Evolutionary conservation across 2,888 invertebrate species (phyloP).

Genomic region (Xestia c-nigrum): DNA sequence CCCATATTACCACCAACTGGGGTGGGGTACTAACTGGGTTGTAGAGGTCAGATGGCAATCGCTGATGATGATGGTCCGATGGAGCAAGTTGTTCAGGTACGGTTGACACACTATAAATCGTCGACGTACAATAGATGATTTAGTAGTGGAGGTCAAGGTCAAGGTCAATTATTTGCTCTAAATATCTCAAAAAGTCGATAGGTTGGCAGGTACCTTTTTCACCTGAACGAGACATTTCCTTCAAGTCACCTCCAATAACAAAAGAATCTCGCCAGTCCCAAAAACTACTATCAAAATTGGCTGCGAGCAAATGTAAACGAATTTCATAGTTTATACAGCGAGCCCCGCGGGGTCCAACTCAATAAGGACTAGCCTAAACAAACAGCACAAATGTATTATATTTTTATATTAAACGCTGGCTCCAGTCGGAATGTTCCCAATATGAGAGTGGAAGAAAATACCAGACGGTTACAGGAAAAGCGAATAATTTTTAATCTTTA

Average conservation of each 20-base stretch:
- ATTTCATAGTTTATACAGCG: slow-evolving; percentile 38
- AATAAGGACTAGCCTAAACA: slow-evolving; percentile 48
- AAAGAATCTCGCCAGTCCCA: slow-evolving; percentile 4
- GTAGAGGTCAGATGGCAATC: no score
- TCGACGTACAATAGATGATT: no score
- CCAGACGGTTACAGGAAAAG: neutral
- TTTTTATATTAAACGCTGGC: slow-evolving; percentile 51
- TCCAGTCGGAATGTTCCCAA: slow-evolving; percentile 37
- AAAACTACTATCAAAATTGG: slow-evolving; percentile 29
- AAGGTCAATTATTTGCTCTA: neutral
- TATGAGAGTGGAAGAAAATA: slow-evolving; percentile 23
- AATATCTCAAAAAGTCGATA: neutral
- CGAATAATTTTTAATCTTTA: slow-evolving; percentile 43
- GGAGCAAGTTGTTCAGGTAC: no score
- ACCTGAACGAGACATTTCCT: neutral
- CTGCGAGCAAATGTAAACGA: slow-evolving; percentile 44
- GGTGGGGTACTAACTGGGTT: no score
- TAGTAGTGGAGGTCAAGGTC: neutral
- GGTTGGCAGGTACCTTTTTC: neutral
- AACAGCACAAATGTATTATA: slow-evolving; percentile 48
- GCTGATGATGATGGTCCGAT: no score
- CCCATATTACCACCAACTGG: no score
- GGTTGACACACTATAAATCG: no score
- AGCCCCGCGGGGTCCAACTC: slow-evolving; percentile 17
- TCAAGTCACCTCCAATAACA: neutral